Evolutionary conservation across 2,797 vertebrate genomes (phyloP).

Genomic region (Hyperoplus immaculatus): DNA sequence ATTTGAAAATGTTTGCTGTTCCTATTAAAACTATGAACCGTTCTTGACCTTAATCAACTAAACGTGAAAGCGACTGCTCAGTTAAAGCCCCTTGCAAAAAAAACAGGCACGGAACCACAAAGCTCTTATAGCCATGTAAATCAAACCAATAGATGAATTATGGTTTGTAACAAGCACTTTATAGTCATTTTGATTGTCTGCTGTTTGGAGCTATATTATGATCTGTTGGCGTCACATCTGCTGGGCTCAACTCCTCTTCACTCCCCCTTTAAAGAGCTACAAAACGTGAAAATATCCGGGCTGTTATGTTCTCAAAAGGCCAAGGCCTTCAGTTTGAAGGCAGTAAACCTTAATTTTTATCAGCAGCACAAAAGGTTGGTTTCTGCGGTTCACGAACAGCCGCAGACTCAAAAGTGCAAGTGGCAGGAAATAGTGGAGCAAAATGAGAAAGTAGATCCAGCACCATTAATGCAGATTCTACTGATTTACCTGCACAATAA

Average conservation of each 20-base stretch:
- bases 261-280: too few species aligned
- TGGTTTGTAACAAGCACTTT: background rate
- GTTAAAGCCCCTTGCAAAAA: constrained; percentile 1
- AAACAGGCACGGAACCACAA: constrained; percentile 1
- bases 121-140: background rate
- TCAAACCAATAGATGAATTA: background rate
- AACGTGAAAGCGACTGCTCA: background rate
- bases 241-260: too few species aligned
- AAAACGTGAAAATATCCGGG: constrained; percentile 1
- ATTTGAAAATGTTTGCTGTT: constrained; percentile 18
- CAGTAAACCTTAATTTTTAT: constrained; percentile 26
- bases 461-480: background rate
- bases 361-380: constrained; percentile 19
- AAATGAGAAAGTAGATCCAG: background rate
- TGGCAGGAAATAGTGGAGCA: background rate
- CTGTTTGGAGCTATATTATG: background rate
- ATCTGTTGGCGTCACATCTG: background rate
- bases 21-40: background rate
- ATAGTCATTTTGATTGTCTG: background rate
- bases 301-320: constrained; percentile 21
- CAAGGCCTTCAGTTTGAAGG: constrained; percentile 28
- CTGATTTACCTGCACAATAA: constrained; percentile 24
- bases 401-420: background rate
- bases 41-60: constrained; percentile 33
- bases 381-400: constrained; percentile 13